Evolutionary conservation across 2,888 invertebrate genomes (phyloP), one percentile per base, ranked within the genome.

Genomic region (Tyria jacobaeae): DNA sequence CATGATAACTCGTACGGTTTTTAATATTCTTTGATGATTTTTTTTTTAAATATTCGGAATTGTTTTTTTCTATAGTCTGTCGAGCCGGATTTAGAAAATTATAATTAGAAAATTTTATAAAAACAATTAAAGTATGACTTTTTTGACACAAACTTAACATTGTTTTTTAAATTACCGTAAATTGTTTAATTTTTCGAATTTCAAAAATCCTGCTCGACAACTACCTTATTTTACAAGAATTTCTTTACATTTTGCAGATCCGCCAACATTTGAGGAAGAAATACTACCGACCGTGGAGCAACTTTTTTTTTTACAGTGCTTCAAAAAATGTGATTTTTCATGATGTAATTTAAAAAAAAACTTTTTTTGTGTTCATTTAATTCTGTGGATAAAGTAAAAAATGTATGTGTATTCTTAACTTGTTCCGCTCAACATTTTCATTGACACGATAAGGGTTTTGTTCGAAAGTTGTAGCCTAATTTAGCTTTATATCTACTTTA

Each of bases 1-100:
- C 41, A 41, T 41, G 41, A 41, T 41, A 41, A 41, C 41, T 41
- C 41, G n/a, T 41, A 41, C 41, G n/a, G 41, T 41, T 41, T 41
- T 41, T 41, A 41, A 41, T n/a, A 41, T 41, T 41, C n/a, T 41
- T 41, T 41, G 41, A 7, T 41, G 41, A 14, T 14, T 15, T 41
- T 41, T 41, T 41, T 41, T 41, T 41, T 41, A 41, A 41, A 41
- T 15, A 15, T 15, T 41, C n/a, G 15, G 41, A 41, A 41, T 15
- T 15, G 14, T 14, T 41, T 41, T 41, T 41, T n/a, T 41, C 7
- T 5, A 41, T 41, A 41, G 41, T 41, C 7, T 41, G 41, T 41
- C 41, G 41, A 41, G 41, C 41, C 41, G 41, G 3, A 41, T 41
- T 41, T 41, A 15, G 15, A n/a, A 41, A 15, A 41, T 41, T 41